phyloP scores from a whole-genome alignment of 2,888 invertebrate genomes.

The Blera fallax region DNA sequence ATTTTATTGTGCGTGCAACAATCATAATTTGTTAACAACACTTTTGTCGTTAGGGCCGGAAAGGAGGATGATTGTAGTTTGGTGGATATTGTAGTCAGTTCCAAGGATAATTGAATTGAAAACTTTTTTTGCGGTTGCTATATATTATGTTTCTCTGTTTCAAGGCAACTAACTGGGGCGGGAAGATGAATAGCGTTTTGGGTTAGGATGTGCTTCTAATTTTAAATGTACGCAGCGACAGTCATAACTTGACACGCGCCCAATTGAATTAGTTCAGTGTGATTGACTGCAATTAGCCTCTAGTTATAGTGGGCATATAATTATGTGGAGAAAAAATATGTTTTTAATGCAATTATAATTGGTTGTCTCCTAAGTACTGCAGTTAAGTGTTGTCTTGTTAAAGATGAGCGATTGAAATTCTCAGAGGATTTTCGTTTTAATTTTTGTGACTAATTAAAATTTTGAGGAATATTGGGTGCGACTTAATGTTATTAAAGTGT shows the following conservation, averaged over 20 bases:
- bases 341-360: conserved; percentile 66
- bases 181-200: conserved; percentile 18
- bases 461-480: neutral
- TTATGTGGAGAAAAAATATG: conserved; percentile 44
- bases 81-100: conserved; percentile 2
- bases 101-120: conserved; percentile 61
- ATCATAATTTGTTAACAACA: conserved; percentile 65
- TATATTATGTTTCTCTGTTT: neutral
- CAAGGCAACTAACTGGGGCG: neutral
- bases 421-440: conserved; percentile 28
- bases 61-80: conserved; percentile 22
- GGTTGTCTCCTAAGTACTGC: neutral
- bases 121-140: conserved; percentile 55
- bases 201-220: conserved; percentile 29
- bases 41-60: conserved; percentile 35
- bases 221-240: conserved; percentile 42
- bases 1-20: conserved; percentile 57
- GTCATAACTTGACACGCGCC: conserved; percentile 55
- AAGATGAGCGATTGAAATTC: conserved; percentile 1
- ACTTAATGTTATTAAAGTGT: neutral
- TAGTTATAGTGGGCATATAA: conserved; percentile 2
- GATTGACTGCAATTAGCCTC: conserved; percentile 58
- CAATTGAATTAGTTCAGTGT: conserved; percentile 50
- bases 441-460: conserved; percentile 22
- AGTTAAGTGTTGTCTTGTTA: conserved; percentile 40